These are phyloP conservation scores for Talpa occidentalis DNA, from an alignment of 2,113 vertebrate species.

Conservation along the genomic window DNA sequence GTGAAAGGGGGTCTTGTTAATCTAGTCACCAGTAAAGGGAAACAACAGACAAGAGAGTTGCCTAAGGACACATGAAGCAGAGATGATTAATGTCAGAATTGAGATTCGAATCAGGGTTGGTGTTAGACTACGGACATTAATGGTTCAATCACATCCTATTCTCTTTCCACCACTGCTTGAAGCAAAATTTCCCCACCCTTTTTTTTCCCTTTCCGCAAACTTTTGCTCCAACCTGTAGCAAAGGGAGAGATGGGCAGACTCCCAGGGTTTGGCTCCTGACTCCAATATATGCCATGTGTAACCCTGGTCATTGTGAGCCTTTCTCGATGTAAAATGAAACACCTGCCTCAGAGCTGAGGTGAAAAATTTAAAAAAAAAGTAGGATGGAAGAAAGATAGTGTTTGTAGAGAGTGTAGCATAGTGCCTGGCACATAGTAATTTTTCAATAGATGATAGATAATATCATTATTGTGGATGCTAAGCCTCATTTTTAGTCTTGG, in stretches of 20 bases:
- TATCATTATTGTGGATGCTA: conserved; percentile 48
- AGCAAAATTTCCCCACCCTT: not conserved
- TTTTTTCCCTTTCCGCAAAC: fast-evolving
- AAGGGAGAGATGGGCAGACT: fast-evolving
- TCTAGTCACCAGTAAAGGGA: not conserved
- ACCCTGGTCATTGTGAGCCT: not conserved
- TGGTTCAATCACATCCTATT: not conserved
- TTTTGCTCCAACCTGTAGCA: not conserved
- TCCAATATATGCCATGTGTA: too few relatives aligned
- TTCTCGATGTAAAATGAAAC: not conserved
- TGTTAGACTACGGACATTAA: not conserved
- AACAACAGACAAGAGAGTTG: not conserved
- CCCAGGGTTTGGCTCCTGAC: not conserved
- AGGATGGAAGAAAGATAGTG: not conserved
- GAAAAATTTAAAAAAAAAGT: not conserved
- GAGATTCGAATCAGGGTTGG: not conserved
- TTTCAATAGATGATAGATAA: conserved; percentile 55
- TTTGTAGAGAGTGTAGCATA: conserved; percentile 36
- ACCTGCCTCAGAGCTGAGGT: not conserved
- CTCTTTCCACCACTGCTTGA: not conserved
- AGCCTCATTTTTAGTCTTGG: conserved; percentile 50
- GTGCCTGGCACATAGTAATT: conserved; percentile 5
- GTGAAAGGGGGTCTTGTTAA: not conserved
- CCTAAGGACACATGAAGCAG: not conserved
- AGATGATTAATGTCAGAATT: not conserved